Evolutionary conservation across 2,797 vertebrate genomes (phyloP).

Genomic region (Nothura maculosa): DNA sequence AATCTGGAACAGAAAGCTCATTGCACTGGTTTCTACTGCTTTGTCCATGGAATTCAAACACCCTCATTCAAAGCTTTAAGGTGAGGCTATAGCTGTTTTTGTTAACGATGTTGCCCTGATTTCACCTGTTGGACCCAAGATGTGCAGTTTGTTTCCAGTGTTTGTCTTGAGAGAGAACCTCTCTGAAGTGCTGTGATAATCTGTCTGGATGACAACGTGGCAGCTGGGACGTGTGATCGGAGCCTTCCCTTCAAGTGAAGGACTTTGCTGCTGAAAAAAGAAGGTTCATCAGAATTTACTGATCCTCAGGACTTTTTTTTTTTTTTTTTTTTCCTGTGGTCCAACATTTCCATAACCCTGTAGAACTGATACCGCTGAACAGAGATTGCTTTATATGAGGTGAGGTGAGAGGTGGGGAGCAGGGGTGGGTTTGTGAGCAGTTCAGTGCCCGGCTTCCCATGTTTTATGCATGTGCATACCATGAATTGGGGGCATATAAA

Average conservation of each 20-base stretch:
- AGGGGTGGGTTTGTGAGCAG: neutral
- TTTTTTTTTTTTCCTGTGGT: neutral
- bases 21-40: neutral
- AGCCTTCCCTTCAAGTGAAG: neutral
- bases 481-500: neutral
- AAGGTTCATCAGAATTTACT: neutral
- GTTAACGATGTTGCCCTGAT: neutral
- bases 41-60: neutral
- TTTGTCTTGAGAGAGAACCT: constrained; percentile 44
- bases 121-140: neutral
- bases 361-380: neutral
- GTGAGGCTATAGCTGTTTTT: neutral
- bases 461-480: neutral
- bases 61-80: constrained; percentile 15
- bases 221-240: neutral
- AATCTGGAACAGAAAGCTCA: neutral
- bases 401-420: neutral
- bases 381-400: neutral
- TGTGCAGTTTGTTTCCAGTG: neutral
- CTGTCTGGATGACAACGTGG: constrained; percentile 16
- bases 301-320: neutral
- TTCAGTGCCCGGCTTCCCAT: neutral
- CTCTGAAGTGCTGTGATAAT: constrained; percentile 29
- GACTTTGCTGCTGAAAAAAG: neutral
- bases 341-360: neutral